Conservation (phyloP, 2,113 vertebrate species). For the Terrapene triunguis region DNA sequence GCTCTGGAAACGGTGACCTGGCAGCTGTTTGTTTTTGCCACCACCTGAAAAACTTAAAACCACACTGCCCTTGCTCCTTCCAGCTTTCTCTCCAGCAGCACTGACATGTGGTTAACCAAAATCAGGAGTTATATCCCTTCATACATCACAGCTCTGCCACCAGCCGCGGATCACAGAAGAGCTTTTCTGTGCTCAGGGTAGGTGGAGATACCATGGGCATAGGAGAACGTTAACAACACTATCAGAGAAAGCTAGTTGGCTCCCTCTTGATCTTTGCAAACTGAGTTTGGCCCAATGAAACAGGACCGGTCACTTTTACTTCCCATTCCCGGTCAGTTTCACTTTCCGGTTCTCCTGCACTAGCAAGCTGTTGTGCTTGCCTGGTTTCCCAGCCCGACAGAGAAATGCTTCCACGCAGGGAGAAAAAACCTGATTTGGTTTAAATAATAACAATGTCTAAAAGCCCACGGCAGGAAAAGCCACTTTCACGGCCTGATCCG, state of each 20-base stretch:
- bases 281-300: not conserved
- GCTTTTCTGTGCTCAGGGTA: not conserved
- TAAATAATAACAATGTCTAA: not conserved
- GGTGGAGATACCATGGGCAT: not conserved
- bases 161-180: not conserved
- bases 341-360: not conserved
- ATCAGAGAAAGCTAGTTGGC: not conserved
- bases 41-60: not conserved
- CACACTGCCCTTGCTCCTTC: not conserved
- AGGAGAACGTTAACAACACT: not conserved
- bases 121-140: not conserved
- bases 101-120: not conserved
- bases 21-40: not conserved
- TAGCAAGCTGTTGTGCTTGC: not conserved
- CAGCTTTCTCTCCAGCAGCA: not conserved
- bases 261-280: not conserved
- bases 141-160: not conserved
- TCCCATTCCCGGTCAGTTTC: not conserved
- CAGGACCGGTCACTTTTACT: not conserved
- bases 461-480: not conserved
- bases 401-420: not conserved
- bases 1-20: not conserved
- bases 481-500: not conserved
- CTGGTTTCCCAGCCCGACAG: not conserved
- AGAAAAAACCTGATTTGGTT: not conserved